Base-by-base conservation (phyloP, 2,888 invertebrate genomes). In the Conops quadrifasciatus region DNA sequence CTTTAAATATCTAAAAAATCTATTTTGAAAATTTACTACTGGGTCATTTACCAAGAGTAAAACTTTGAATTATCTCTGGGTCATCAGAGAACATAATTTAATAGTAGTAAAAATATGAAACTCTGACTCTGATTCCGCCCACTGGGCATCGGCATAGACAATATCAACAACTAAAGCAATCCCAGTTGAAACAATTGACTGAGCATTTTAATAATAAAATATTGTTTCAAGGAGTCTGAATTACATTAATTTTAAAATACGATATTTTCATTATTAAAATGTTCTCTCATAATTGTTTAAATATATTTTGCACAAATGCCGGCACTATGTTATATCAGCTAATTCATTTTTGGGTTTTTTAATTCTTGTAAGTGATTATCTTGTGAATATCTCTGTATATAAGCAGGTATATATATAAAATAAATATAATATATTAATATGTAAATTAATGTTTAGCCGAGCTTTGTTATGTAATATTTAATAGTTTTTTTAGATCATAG, bases 191-290 rank as follows among this genome's bases (percentile, higher is more conserved):
- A 28, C 26, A 28, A 51, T 51, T 28, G 45, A 63, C 13, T 65
- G 28, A 11, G 64, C 71, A 72, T 63, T 72, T 70, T 64, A 43
- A 59, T 62, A 63, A 58, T 47, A 65, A 58, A 49, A 65, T 63
- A 26, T 53, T 70, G 82, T 82, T 80, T 79, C 76, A 80, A 81
- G 84, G 85, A 85, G 85, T 85, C 85, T 85, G 85, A 85, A 85
- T 82, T 85, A 85, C 84, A 85, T 83, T 83, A 83, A 81, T 83
- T 83, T 83, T 84, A 81, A 83, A 83, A 80, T 82, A 80, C 83
- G 81, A 26, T 77, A 74, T 64, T 74, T 72, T 19, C 56, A 19
- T 58, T 65, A 68, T 63, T 24, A 73, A 73, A 62, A 60, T 68
- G 68, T 62, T 19, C 21, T 28, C 49, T 51, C 51, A 62, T 36